phyloP scores from a whole-genome alignment of 1,140 invertebrate genomes.

The Drosophila novamexicana region DNA sequence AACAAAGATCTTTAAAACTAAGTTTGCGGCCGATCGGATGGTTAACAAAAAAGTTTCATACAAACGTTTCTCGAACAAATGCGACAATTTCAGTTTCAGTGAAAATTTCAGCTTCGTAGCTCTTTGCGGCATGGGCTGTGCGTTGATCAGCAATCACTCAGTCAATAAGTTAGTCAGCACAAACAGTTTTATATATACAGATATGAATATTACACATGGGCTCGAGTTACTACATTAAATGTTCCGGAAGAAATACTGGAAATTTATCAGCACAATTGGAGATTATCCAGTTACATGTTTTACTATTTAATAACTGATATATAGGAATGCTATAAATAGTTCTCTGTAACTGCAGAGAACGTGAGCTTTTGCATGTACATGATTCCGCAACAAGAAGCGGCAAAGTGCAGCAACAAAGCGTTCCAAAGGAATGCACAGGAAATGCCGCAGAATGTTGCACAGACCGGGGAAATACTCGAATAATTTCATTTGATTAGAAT shows the following conservation, averaged over 20 bases:
- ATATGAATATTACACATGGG: background rate
- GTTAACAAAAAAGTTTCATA: no score
- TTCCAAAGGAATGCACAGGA: background rate
- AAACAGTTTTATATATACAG: background rate
- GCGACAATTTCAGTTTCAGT: no score
- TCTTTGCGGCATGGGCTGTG: no score
- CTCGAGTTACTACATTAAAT: constrained; percentile 8
- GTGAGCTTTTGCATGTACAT: background rate
- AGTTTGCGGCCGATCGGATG: no score
- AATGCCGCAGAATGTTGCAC: constrained; percentile 3
- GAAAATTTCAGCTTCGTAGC: no score
- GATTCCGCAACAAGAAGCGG: background rate
- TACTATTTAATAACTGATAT: background rate
- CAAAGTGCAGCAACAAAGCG: background rate
- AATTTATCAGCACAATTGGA: background rate
- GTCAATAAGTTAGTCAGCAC: no score
- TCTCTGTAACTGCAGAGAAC: no score
- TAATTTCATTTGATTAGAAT: constrained; percentile 10
- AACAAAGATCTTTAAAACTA: no score
- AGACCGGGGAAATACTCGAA: background rate
- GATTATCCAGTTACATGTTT: constrained; percentile 6
- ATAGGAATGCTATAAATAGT: no score
- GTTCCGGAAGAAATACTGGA: constrained; percentile 24
- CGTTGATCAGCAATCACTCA: no score
- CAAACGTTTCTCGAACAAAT: no score